A percentile compares a stretch with the other conserved stretches of the same genome.
phyloP scores from a whole-genome alignment of 1,140 invertebrate species.

The Drosophila miranda region DNA sequence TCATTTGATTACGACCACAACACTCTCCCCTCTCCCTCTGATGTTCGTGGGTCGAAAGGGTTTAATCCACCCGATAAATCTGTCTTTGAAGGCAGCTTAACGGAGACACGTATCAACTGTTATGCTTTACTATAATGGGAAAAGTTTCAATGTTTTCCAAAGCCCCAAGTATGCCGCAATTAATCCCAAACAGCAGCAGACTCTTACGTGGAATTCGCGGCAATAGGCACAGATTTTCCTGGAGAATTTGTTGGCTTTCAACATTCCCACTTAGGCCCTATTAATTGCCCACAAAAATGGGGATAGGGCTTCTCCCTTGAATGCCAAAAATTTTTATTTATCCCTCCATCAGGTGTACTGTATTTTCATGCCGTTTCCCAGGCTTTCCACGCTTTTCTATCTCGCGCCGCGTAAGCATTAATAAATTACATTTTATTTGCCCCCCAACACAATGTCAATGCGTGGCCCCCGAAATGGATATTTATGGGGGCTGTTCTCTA shows the following conservation, averaged over 20 bases:
- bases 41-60: background rate
- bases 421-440: conserved; percentile 55
- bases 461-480: conserved; percentile 55
- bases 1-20: conserved; percentile 40
- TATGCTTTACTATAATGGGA: background rate
- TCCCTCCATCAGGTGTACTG: conserved; percentile 9
- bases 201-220: no score
- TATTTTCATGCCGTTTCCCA: background rate
- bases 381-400: conserved; percentile 9
- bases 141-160: conserved; percentile 10
- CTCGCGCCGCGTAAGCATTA: conserved; percentile 26
- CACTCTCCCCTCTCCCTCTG: conserved; percentile 5
- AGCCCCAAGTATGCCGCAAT: no score
- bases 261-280: background rate
- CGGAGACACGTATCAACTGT: background rate
- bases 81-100: conserved; percentile 2
- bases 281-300: background rate
- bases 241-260: background rate
- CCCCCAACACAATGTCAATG: background rate
- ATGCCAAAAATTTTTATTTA: conserved; percentile 1
- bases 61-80: conserved; percentile 1
- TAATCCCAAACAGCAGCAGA: no score
- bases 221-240: background rate
- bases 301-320: background rate
- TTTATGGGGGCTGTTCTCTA: conserved; percentile 41